Conservation (phyloP, 1,140 invertebrate genomes). For the Bicyclus anynana region DNA sequence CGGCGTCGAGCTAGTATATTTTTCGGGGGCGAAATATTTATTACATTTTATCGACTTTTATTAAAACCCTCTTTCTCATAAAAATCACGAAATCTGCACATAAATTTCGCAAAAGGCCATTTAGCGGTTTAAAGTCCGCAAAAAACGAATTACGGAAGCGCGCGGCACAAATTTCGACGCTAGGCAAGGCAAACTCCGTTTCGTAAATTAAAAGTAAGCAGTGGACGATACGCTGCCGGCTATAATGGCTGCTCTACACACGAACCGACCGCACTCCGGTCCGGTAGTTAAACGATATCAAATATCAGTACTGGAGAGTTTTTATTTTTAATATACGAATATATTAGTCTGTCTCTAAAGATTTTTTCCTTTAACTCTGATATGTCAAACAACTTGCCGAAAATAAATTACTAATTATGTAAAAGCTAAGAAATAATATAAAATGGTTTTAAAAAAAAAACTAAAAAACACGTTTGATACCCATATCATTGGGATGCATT, state of each 20-base stretch:
- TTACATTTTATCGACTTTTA: slow-evolving; percentile 12
- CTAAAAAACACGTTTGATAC: too few species aligned
- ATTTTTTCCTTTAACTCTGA: too few species aligned
- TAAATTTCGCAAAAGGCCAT: slow-evolving; percentile 29
- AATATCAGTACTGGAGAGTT: neutral
- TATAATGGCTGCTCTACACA: slow-evolving; percentile 8
- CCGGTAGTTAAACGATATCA: neutral
- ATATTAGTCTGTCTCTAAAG: too few species aligned
- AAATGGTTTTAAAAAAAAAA: too few species aligned
- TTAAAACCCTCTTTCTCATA: slow-evolving; percentile 15
- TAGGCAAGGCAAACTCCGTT: slow-evolving; percentile 36
- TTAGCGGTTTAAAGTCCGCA: slow-evolving; percentile 25
- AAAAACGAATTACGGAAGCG: slow-evolving; percentile 23
- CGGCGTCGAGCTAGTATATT: neutral
- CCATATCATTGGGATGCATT: too few species aligned
- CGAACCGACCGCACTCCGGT: neutral
- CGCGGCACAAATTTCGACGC: slow-evolving; percentile 30
- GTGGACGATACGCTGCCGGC: slow-evolving; percentile 21
- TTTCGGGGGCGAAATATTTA: neutral
- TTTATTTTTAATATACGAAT: too few species aligned
- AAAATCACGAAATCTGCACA: slow-evolving; percentile 25
- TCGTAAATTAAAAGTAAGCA: slow-evolving; percentile 59
- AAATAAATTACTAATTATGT: too few species aligned
- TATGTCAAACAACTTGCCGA: too few species aligned
- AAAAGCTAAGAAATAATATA: too few species aligned